Base-by-base conservation (phyloP, 1,140 invertebrate genomes). In the Heterodera carotae region DNA sequence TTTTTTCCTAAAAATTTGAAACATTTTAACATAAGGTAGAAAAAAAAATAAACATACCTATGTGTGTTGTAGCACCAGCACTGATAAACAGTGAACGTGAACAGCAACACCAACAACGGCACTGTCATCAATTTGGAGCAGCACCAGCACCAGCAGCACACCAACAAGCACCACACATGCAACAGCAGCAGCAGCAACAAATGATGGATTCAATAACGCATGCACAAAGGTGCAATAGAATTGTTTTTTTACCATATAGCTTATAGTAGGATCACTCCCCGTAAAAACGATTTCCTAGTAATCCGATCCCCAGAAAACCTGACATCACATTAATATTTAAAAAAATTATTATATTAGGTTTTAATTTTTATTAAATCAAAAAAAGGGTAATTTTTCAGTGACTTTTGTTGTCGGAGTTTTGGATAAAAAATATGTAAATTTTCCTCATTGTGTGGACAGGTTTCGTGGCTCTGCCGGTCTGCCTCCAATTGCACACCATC, bases 401-500 rank as follows among this genome's bases (percentile, higher is more conserved):
- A n/a, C n/a, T n/a, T n/a, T n/a, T n/a, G n/a, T n/a, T n/a, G n/a
- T n/a, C n/a, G n/a, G n/a, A n/a, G n/a, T n/a, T n/a, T n/a, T n/a
- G n/a, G n/a, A n/a, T n/a, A n/a, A n/a, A n/a, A n/a, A n/a, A n/a
- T n/a, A n/a, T n/a, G n/a, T n/a, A n/a, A n/a, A 6, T 39, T 10
- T 39, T 39, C 4, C 4, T 6, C 36, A 66, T 66, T 27, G n/a
- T 33, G n/a, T 15, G 59, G 18, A 62, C 27, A 66, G 27, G 62
- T 34, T 18, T 27, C 62, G 27, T 34, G 8, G 62, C 62, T 12
- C 69, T 33, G 27, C 69, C 25, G 69, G 69, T 4, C 3, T 70
- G 69, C 69, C 69, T 10, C 69, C 69, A 36, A 70, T 70, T 33
- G 69, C 69, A n/a, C 69, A 70, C 27, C 69, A 31, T n/a, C 43